phyloP scores from a whole-genome alignment of 2,888 invertebrate genomes.

The Sphaeridia pumilis region DNA sequence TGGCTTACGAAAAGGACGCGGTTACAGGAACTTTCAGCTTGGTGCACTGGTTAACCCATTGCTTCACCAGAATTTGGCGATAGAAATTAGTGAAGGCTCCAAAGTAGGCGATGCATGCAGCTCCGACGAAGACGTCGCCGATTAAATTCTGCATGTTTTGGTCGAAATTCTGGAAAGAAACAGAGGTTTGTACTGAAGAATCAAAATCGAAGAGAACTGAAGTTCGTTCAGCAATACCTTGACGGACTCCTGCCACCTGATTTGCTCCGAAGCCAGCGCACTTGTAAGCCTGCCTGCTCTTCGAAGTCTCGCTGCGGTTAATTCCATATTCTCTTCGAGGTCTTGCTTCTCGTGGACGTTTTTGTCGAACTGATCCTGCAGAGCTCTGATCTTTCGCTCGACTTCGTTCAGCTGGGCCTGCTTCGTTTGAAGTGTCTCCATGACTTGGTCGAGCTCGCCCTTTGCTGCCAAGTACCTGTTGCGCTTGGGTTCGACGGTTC shows the following conservation, averaged over 20 bases:
- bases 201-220: background rate
- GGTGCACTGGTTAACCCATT: constrained; percentile 58
- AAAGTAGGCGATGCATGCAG: constrained; percentile 78
- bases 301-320: constrained; percentile 64
- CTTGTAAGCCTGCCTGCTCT: constrained; percentile 74
- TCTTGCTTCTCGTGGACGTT: constrained; percentile 64
- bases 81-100: constrained; percentile 73
- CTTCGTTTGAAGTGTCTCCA: constrained; percentile 62
- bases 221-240: constrained; percentile 43
- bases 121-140: constrained; percentile 76
- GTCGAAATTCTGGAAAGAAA: constrained; percentile 48
- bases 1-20: constrained; percentile 49
- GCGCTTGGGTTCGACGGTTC: constrained; percentile 78
- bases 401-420: constrained; percentile 70
- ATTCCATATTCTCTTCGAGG: constrained; percentile 58
- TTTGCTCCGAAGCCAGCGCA: constrained; percentile 74
- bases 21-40: constrained; percentile 59
- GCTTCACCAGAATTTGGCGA: constrained; percentile 52
- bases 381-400: constrained; percentile 53
- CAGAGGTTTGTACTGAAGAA: constrained; percentile 2
- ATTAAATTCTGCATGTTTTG: constrained; percentile 57
- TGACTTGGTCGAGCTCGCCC: constrained; percentile 59
- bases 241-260: constrained; percentile 68
- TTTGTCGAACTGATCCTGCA: constrained; percentile 54
- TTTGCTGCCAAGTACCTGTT: constrained; percentile 44